phyloP scores from a whole-genome alignment of 2,888 invertebrate species.

The Pristionchus fissidentatus region DNA sequence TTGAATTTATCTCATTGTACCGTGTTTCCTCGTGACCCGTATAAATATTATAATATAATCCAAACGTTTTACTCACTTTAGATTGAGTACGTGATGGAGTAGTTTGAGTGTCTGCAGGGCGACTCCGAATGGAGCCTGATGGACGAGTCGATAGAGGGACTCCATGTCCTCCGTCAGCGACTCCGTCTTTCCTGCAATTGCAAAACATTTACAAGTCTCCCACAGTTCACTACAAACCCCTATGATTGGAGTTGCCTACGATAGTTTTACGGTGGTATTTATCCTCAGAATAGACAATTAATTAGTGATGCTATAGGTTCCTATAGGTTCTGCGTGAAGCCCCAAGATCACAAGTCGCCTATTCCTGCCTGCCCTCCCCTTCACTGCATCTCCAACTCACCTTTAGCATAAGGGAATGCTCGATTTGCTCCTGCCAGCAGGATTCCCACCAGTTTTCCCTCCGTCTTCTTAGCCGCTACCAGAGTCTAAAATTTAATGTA shows the following conservation, averaged over 20 bases:
- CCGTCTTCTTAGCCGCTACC: constrained; percentile 83
- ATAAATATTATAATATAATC: neutral
- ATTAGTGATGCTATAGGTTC: neutral
- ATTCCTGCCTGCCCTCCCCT: neutral
- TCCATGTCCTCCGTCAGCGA: constrained; percentile 82
- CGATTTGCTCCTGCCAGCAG: constrained; percentile 87
- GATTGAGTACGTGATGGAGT: constrained; percentile 81
- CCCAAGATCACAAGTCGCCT: neutral
- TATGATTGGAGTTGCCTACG: too few species aligned
- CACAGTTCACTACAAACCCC: neutral
- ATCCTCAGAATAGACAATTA: neutral
- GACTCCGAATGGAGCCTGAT: constrained; percentile 85
- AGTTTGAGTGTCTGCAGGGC: constrained; percentile 81
- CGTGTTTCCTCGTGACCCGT: too few species aligned
- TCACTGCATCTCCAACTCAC: constrained; percentile 57
- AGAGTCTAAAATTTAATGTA: constrained; percentile 83
- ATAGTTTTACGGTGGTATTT: too few species aligned
- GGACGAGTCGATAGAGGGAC: constrained; percentile 87
- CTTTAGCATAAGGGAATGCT: constrained; percentile 87
- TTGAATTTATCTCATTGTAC: too few species aligned
- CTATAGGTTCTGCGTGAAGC: neutral
- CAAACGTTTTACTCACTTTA: constrained; percentile 56
- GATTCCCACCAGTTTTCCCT: constrained; percentile 88
- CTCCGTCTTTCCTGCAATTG: constrained; percentile 65
- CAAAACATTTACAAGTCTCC: too few species aligned